Evolutionary conservation across 2,113 vertebrate species (phyloP).

Genomic region (Sialia sialis): DNA sequence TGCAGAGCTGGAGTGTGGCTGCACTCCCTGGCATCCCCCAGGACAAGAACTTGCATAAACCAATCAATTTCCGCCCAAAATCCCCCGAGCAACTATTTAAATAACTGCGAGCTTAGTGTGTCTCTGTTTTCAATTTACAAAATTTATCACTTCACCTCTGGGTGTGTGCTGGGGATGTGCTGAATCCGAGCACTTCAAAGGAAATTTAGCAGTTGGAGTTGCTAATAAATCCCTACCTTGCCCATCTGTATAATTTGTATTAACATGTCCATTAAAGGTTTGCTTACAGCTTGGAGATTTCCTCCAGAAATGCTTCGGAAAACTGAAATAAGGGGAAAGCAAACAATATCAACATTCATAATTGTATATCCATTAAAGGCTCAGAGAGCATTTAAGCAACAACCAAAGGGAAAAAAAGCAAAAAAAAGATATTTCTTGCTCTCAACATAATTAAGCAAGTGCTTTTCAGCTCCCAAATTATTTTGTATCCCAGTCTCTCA

Average conservation of each 20-base stretch:
- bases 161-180: constrained; percentile 11
- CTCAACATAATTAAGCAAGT: neutral
- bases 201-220: constrained; percentile 46
- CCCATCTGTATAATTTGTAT: constrained; percentile 40
- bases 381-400: neutral
- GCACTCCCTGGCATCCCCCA: neutral
- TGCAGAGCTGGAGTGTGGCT: accelerated
- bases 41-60: neutral
- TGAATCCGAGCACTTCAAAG: constrained; percentile 20
- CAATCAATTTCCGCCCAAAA: neutral
- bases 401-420: neutral
- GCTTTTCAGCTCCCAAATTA: neutral
- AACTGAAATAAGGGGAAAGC: neutral
- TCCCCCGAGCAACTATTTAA: constrained; percentile 22
- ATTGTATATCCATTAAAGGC: neutral
- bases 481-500: neutral
- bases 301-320: neutral
- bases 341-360: neutral
- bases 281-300: constrained; percentile 2
- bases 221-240: constrained; percentile 38
- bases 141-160: constrained; percentile 56
- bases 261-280: constrained; percentile 7
- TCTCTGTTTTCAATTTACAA: constrained; percentile 32
- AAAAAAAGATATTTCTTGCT: neutral
- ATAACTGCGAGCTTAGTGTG: constrained; percentile 5